Base-by-base conservation (phyloP, 2,113 vertebrate species). In the Rhegmatorhina hoffmannsi region DNA sequence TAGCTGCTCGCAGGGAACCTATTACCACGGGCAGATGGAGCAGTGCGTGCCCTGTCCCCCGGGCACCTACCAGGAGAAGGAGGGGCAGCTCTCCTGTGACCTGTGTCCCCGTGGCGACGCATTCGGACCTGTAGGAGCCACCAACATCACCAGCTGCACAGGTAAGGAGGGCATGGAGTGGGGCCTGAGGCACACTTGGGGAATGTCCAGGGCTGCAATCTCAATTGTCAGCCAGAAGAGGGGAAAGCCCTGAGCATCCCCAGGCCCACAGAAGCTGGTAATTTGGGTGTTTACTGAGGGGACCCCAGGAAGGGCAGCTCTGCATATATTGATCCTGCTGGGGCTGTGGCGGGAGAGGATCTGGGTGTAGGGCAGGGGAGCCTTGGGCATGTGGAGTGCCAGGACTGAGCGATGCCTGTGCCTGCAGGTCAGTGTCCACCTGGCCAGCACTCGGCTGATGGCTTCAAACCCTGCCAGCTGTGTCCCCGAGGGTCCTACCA, bases 11-110 rank as follows among this genome's bases (percentile, higher is more conserved):
- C 97, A 99, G 58, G 99, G 99, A 94, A 99, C 99, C 3, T 99
- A 99, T 94, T 99, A 99, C 98, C 98, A 99, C 12, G 99, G 99
- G 11, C 99, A 99, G 97, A 99, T 97, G 97, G 99, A 99, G 96
- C 99, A 99, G 96, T 99, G 99, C 40, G 97, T 99, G 94, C 98
- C 98, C 96, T 99, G 99, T 93, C 99, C 99, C 5, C 96, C 99
- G 0, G 99, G 99, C 89, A 99, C 99, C 82, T 99, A 99, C 97
- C 99, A 99, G 98, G 99, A 99, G 97, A 99, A 97, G 96, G 99
- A 99, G 97, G 99, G 99, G 73, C 99, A 99, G 98, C 98, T 99
- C 93, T 99, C 99, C 97, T 99, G 99, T 67, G 99, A 99, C 97
- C 98, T 99, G 87, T 99, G 99, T 94, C 99, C 99, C 69, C 99